Base-by-base conservation (phyloP, 2,797 vertebrate genomes). In the Sebastolobus altivelis region DNA sequence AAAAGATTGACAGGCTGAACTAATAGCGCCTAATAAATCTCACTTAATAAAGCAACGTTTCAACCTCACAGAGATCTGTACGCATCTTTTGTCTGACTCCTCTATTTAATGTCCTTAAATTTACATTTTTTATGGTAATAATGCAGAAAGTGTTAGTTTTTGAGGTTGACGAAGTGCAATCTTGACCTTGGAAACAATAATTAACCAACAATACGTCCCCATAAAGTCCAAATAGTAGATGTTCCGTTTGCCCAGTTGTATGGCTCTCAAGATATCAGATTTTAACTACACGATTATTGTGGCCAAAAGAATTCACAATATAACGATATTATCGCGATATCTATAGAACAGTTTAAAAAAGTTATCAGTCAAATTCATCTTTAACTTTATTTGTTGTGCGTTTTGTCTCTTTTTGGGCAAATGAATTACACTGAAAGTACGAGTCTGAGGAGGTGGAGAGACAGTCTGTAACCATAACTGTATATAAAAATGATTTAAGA, bases 201-300 rank as follows among this genome's bases (percentile, higher is more conserved):
- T 66, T 12, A 2, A 66, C 18, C 4, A 46, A 29, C 29, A 29
- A 66, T 13, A 5, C 22, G 20, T 40, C 13, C 16, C 8, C 13
- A 65, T 12, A 20, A 65, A 65, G 1, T 9, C 25, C 22, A 16
- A 25, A 40, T 16, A 40, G 20, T 0, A 6, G 40, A 16, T 29
- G 14, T 31, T 46, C 35, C 12, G 29, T 29, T 13, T 49, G 46
- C 46, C 8, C 18, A 49, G 46, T 49, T 49, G 3, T 49, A 49
- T 0, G 3, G 43, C 1, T 46, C 0, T 1, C 3, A 2, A 16
- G 46, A 49, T 49, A 20, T 49, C 46, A 49, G 0, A 49, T 49
- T 49, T 18, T 49, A 16, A 1, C 8, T 13, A 16, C 18, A 49
- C 3, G 0, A 49, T 49, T 20, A 49, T 0, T 18, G 46, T 8